These are phyloP conservation scores for Ganaspis sp. DNA, from an alignment of 1,140 invertebrate genomes.

Conservation along the genomic window DNA sequence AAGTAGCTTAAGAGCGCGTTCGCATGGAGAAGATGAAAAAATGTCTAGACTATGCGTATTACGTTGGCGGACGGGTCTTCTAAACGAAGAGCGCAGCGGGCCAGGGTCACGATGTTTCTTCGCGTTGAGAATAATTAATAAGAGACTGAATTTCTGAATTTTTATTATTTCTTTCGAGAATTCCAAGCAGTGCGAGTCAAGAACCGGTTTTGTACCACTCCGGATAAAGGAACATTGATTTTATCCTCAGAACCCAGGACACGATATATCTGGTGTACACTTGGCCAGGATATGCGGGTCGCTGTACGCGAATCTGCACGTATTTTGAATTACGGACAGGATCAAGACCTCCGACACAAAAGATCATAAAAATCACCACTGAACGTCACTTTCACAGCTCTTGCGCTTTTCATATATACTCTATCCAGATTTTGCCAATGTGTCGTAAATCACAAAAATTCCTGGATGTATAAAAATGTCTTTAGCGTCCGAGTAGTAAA, in stretches of 20 bases:
- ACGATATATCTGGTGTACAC: conserved; percentile 26
- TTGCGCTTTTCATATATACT: not conserved
- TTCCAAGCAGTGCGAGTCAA: conserved; percentile 24
- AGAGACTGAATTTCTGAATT: conserved; percentile 31
- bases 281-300: conserved; percentile 22
- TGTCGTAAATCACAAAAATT: not conserved
- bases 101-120: conserved; percentile 29
- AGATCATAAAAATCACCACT: conserved; percentile 8
- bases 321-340: conserved; percentile 27
- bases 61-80: conserved; percentile 18
- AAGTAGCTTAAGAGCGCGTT: not conserved
- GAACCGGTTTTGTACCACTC: conserved; percentile 22
- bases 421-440: not conserved
- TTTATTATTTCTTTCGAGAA: conserved; percentile 30
- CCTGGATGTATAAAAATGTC: not conserved
- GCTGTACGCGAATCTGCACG: conserved; percentile 24
- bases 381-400: conserved; percentile 17
- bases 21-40: not conserved
- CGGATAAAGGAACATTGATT: conserved; percentile 27
- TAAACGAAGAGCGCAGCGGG: conserved; percentile 10
- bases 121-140: conserved; percentile 28
- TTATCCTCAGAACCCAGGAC: conserved; percentile 25
- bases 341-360: conserved; percentile 27
- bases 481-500: not conserved
- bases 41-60: conserved; percentile 24